Conservation (phyloP, 2,113 vertebrate genomes). For the Eolophus roseicapilla region DNA sequence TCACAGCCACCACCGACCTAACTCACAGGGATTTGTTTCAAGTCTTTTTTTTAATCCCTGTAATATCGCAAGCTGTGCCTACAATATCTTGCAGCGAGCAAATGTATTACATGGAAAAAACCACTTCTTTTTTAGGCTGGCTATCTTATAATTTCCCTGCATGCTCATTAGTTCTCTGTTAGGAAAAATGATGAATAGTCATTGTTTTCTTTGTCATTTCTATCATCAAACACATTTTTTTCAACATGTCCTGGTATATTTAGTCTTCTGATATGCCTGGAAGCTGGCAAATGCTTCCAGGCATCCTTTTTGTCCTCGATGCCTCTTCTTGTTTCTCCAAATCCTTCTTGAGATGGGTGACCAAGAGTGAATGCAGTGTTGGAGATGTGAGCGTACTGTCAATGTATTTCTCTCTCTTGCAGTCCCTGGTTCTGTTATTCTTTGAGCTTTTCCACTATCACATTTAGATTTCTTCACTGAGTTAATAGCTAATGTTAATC, state of each 20-base stretch:
- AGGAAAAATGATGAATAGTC: not conserved
- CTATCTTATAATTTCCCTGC: conserved; percentile 12
- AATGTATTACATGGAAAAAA: not conserved
- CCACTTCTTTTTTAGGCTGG: not conserved
- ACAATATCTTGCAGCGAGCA: not conserved
- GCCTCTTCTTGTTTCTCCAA: conserved; percentile 16
- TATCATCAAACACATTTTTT: conserved; percentile 13
- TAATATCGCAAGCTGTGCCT: not conserved
- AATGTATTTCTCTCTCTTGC: not conserved
- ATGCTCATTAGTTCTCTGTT: conserved; percentile 10
- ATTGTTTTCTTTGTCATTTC: not conserved
- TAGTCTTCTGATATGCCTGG: not conserved
- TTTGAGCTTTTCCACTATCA: not conserved
- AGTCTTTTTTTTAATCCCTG: not conserved
- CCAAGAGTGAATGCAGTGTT: not conserved
- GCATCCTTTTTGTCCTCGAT: not conserved
- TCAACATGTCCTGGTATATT: not conserved
- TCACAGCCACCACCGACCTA: not conserved
- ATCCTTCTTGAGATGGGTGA: not conserved
- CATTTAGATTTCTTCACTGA: not conserved
- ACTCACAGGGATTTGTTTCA: not conserved
- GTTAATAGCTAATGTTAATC: not conserved
- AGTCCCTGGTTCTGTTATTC: not conserved
- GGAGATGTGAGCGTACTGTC: not conserved
- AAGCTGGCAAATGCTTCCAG: not conserved